Conservation (phyloP, 1,140 invertebrate genomes). For the Drosophila kurseongensis region DNA sequence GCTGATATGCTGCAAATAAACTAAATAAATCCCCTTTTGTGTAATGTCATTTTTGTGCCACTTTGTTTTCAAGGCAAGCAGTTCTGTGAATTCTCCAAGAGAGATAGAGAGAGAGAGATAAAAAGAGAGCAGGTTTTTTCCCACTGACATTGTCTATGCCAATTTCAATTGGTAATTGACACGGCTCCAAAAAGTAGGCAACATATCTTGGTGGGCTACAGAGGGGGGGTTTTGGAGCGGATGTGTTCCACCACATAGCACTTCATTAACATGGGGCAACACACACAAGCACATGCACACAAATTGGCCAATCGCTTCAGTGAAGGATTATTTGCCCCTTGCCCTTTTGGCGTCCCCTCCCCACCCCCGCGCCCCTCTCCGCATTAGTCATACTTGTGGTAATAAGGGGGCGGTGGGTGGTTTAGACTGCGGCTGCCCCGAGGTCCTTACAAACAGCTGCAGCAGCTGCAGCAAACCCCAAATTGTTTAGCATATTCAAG, state of each 20-base stretch:
- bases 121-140: not conserved
- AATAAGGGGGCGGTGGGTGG: constrained; percentile 12
- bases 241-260: constrained; percentile 31
- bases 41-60: constrained; percentile 73
- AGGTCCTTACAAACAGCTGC: constrained; percentile 25
- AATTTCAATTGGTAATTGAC: constrained; percentile 59
- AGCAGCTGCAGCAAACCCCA: constrained; percentile 20
- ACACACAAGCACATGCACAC: constrained; percentile 13
- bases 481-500: constrained; percentile 44
- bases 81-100: not conserved
- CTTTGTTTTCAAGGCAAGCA: constrained; percentile 34
- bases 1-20: constrained; percentile 81
- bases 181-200: constrained; percentile 35
- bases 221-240: no score
- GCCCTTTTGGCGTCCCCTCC: constrained; percentile 4
- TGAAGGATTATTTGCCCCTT: constrained; percentile 55
- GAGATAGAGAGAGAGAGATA: not conserved
- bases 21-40: constrained; percentile 78
- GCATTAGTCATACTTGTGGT: constrained; percentile 35
- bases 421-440: constrained; percentile 15
- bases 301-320: constrained; percentile 52
- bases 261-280: constrained; percentile 59
- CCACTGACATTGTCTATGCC: constrained; percentile 10
- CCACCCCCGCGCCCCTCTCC: not conserved
- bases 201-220: constrained; percentile 1